Base-by-base conservation (phyloP, 2,113 vertebrate species). In the Pachyramphus minor region DNA sequence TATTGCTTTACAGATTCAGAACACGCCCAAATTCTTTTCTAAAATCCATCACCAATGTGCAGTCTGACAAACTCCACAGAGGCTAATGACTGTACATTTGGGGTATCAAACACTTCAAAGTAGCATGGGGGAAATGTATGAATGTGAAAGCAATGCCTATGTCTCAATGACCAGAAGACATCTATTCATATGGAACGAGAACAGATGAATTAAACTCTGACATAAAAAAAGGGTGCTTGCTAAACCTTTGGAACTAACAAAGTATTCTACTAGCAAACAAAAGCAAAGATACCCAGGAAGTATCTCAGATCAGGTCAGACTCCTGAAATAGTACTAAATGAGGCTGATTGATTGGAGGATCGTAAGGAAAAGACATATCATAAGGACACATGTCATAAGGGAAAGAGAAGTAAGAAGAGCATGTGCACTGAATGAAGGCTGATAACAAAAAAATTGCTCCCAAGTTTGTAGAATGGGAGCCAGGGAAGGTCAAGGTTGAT, bases 241-340 rank as follows among this genome's bases (percentile, higher is more conserved):
- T 90, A 93, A 96, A 87, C 14, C 53, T 93, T 87, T 76, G 30
- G 35, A 92, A 81, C 74, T 82, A 84, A 58, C 82, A 78, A 90
- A 86, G 49, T 39, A 84, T 93, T 84, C 42, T 68, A 39, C 63
- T 84, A 68, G 87, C 67, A 95, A 94, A 92, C 81, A 95, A 91
- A 96, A 95, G 71, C 71, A 86, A 66, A 92, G 58, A 84, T 58
- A 93, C n/a, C n/a, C n/a, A n/a, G n/a, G 20, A 83, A 28, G 16
- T 49, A 66, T 69, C 83, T 84, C 50, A 81, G 31, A 74, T 66
- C 45, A 66, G 45, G 11, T 8, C 56, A 80, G 53, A 88, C 47
- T 59, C 24, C 35, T 73, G 59, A 68, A 73, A 53, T 55, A 60
- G 13, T 24, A 81, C 25, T 2, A 9, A 77, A 58, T 55, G 20